Percentiles rank a stretch among this genome's conserved stretches.
These are phyloP conservation scores for Dicyrtoma fusca DNA, from an alignment of 2,888 invertebrate species.

Conservation along the genomic window DNA sequence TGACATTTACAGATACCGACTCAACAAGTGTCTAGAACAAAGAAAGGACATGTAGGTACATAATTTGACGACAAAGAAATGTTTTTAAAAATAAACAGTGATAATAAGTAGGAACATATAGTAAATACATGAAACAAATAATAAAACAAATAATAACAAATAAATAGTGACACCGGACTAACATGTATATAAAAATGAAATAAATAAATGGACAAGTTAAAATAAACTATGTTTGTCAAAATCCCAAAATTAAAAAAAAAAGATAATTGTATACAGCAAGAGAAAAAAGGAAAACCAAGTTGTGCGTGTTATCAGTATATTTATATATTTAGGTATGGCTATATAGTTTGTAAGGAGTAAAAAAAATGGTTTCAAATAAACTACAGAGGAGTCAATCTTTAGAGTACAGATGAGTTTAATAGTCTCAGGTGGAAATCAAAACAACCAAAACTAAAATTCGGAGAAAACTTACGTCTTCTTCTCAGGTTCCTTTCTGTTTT, in stretches of 20 bases:
- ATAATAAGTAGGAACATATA: no score
- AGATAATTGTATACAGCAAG: not conserved
- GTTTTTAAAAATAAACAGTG: no score
- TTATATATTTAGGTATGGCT: no score
- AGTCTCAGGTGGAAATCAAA: slow-evolving; percentile 22
- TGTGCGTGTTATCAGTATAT: not conserved
- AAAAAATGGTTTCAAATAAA: not conserved
- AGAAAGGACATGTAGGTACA: no score
- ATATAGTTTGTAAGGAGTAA: not conserved
- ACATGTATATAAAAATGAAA: not conserved
- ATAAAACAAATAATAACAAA: not conserved
- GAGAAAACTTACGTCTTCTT: slow-evolving; percentile 54
- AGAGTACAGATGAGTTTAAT: no score
- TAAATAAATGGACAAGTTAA: not conserved
- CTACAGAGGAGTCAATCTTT: not conserved
- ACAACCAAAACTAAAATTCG: slow-evolving; percentile 35
- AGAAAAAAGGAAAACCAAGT: not conserved
- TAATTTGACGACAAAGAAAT: no score
- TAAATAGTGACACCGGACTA: not conserved
- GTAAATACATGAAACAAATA: no score
- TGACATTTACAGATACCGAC: not conserved
- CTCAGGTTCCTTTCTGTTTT: slow-evolving; percentile 54
- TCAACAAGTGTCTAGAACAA: not conserved
- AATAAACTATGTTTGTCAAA: no score
- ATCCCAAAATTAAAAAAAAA: not conserved